Percentiles rank a stretch among this genome's conserved stretches.
Evolutionary conservation across 2,888 invertebrate species (phyloP).

Genomic region (Bombylius discolor): DNA sequence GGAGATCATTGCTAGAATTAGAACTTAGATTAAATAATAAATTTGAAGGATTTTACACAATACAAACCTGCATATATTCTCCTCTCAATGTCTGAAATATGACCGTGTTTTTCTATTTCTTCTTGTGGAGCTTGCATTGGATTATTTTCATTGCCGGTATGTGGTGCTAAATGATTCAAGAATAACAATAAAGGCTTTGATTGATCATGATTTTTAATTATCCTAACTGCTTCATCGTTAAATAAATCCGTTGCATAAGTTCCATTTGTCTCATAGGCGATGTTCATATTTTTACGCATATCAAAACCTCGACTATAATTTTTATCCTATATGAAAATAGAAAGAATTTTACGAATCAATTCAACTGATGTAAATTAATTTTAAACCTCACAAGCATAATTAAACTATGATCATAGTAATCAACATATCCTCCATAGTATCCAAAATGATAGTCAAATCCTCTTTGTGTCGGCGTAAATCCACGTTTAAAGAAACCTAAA

Average conservation of each 20-base stretch:
- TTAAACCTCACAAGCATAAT: constrained; percentile 30
- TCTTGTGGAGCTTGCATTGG: constrained; percentile 58
- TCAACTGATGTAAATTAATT: background rate
- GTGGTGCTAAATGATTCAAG: constrained; percentile 67
- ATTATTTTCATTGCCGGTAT: constrained; percentile 57
- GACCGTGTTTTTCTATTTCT: constrained; percentile 50
- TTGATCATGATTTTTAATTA: constrained; percentile 46
- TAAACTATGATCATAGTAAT: constrained; percentile 59
- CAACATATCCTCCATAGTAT: constrained; percentile 68
- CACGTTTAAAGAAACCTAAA: constrained; percentile 56
- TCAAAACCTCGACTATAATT: constrained; percentile 37
- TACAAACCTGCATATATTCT: constrained; percentile 54
- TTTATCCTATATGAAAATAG: constrained; percentile 15
- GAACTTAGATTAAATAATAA: constrained; percentile 17
- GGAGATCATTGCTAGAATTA: constrained; percentile 61
- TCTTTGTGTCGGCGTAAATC: constrained; percentile 50
- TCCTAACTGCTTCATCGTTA: constrained; percentile 47
- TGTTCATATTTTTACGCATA: constrained; percentile 39
- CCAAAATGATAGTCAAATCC: constrained; percentile 77
- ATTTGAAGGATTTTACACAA: background rate
- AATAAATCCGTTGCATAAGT: constrained; percentile 58
- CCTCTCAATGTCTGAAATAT: constrained; percentile 53
- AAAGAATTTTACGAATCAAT: background rate
- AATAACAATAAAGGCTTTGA: constrained; percentile 61
- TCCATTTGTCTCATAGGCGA: constrained; percentile 42